A percentile compares a stretch with the other conserved stretches of the same genome.
phyloP scores from a whole-genome alignment of 2,888 invertebrate species.

The Orthosia gracilis region DNA sequence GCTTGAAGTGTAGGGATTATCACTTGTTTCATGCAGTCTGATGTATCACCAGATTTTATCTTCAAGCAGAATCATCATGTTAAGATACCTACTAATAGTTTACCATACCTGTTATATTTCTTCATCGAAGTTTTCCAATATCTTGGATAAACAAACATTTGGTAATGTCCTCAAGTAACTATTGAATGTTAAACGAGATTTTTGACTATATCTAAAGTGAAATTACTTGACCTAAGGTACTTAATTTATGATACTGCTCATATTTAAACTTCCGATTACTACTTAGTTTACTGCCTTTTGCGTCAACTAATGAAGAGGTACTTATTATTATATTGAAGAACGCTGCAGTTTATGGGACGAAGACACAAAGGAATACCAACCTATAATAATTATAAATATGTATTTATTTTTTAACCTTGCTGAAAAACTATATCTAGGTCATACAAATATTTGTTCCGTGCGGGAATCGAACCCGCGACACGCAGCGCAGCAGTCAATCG shows the following conservation, averaged over 20 bases:
- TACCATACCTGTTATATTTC: background rate
- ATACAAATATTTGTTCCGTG: too few relatives aligned
- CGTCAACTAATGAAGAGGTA: background rate
- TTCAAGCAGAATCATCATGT: background rate
- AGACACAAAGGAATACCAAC: background rate
- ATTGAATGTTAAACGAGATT: background rate
- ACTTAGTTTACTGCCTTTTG: background rate
- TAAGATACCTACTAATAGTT: background rate
- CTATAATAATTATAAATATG: too few relatives aligned
- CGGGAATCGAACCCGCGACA: too few relatives aligned
- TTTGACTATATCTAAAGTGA: background rate
- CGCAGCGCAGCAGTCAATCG: too few relatives aligned
- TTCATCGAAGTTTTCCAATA: background rate
- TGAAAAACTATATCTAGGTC: too few relatives aligned
- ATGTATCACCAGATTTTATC: background rate
- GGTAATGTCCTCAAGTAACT: background rate
- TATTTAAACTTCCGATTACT: background rate
- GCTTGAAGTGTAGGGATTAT: background rate
- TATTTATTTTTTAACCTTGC: too few relatives aligned
- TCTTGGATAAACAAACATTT: background rate
- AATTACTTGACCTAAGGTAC: background rate
- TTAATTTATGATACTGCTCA: background rate
- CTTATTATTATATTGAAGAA: background rate
- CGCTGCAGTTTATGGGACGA: background rate
- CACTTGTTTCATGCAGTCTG: background rate